phyloP scores from a whole-genome alignment of 2,797 vertebrate species.

The Acropternis orthonyx region DNA sequence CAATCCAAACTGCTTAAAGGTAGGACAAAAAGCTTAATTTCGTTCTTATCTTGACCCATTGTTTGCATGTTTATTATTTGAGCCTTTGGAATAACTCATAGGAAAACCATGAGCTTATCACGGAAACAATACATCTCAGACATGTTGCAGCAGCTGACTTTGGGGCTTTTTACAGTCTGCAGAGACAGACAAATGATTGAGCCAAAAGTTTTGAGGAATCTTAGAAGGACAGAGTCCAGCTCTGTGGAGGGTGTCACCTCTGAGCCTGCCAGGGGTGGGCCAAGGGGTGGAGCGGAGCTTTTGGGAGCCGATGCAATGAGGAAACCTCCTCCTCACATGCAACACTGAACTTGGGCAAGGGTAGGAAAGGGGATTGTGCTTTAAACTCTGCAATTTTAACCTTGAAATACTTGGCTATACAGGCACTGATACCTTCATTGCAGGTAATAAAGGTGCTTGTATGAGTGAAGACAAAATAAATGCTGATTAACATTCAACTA shows the following conservation, averaged over 20 bases:
- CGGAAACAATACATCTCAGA: constrained; percentile 5
- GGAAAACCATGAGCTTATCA: constrained; percentile 16
- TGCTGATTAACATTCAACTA: neutral
- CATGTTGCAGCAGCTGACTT: neutral
- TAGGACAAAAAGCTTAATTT: constrained; percentile 30
- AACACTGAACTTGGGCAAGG: fast-evolving
- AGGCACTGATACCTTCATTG: neutral
- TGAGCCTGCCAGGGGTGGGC: neutral
- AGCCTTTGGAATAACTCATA: constrained; percentile 25
- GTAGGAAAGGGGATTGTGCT: neutral
- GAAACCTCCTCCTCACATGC: neutral
- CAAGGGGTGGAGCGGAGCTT: neutral
- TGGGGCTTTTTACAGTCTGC: neutral
- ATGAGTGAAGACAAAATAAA: neutral
- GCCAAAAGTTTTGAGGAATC: neutral
- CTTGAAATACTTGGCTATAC: neutral
- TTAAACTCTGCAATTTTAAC: neutral
- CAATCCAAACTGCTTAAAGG: neutral
- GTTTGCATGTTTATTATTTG: constrained; percentile 30
- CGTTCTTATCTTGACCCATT: constrained; percentile 4
- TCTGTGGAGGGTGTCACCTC: neutral
- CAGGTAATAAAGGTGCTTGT: neutral
- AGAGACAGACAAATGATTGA: neutral
- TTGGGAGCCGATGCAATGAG: neutral
- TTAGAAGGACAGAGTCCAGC: neutral